Evolutionary conservation across 2,797 vertebrate genomes (phyloP).

Genomic region (Chelon labrosus): DNA sequence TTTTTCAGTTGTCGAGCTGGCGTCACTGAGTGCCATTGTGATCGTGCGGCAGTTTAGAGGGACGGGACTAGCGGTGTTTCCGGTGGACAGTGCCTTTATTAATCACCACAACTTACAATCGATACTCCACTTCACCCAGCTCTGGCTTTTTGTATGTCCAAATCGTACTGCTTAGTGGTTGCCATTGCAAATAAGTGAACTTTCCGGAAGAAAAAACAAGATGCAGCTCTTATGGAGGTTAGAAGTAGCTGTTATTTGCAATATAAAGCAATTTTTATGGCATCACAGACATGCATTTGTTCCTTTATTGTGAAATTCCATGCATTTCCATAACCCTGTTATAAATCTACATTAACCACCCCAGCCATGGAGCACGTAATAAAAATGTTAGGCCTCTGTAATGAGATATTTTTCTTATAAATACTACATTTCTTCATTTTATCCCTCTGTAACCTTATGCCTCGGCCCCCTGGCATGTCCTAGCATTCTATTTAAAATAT

Average conservation of each 20-base stretch:
- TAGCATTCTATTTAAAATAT: conserved; percentile 51
- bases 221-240: background rate
- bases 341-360: background rate
- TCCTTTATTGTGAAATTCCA: background rate
- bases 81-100: background rate
- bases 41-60: background rate
- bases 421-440: conserved; percentile 25
- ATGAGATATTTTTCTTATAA: conserved; percentile 14
- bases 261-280: background rate
- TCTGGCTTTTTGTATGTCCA: too few relatives aligned
- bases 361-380: conserved; percentile 2
- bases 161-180: too few relatives aligned
- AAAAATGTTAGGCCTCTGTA: background rate
- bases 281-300: background rate
- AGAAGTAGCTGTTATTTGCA: background rate
- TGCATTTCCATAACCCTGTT: background rate
- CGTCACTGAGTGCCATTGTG: background rate
- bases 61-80: background rate
- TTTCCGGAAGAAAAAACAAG: background rate
- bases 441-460: conserved; percentile 43
- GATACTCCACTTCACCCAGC: background rate
- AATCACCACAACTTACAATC: background rate
- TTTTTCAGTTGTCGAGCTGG: background rate
- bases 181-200: background rate
- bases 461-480: conserved; percentile 43